Conservation (phyloP, 2,797 vertebrate genomes). For the Sebastes aleutianus region DNA sequence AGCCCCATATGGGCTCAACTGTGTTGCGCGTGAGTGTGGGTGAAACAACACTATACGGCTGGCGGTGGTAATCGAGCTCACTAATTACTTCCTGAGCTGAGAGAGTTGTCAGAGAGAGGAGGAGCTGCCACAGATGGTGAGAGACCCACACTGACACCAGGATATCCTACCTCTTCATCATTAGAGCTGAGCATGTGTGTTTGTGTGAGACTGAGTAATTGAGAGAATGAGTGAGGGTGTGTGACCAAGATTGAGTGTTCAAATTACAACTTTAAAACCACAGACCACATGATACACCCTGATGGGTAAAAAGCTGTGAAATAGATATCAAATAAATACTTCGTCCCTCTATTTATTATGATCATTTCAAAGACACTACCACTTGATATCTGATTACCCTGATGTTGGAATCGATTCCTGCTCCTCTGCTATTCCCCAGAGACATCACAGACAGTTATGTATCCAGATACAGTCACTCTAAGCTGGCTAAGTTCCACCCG, state of each 20-base stretch:
- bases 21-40: conserved; percentile 3
- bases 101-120: conserved; percentile 77
- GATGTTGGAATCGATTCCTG: background rate
- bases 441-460: background rate
- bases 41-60: conserved; percentile 52
- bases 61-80: conserved; percentile 68
- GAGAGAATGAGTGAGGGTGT: conserved; percentile 36
- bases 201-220: conserved; percentile 49
- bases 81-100: conserved; percentile 79
- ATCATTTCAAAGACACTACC: background rate
- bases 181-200: conserved; percentile 65
- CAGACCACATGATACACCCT: conserved; percentile 8
- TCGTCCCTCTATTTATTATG: background rate
- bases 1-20: conserved; percentile 28
- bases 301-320: background rate
- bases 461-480: background rate
- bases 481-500: background rate
- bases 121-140: conserved; percentile 79
- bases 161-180: conserved; percentile 75
- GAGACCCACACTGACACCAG: conserved; percentile 74
- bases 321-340: background rate
- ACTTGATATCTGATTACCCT: background rate
- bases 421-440: background rate
- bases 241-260: conserved; percentile 38
- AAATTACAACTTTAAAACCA: conserved; percentile 51